Conservation (phyloP, 1,140 invertebrate genomes). For the Bradysia coprophila region DNA sequence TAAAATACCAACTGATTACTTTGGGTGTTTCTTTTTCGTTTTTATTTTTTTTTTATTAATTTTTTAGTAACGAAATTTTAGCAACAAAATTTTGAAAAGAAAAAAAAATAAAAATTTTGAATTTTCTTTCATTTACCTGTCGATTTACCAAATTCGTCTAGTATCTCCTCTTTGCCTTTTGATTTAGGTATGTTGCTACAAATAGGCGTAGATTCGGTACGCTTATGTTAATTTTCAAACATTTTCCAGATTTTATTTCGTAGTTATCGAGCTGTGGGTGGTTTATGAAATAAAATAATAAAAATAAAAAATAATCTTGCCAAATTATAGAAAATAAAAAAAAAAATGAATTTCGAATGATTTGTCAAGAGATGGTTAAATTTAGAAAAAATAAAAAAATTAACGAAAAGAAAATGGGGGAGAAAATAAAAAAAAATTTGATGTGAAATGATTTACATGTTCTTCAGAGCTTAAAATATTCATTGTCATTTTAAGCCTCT, state of each 20-base stretch:
- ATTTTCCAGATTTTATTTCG: conserved; percentile 98
- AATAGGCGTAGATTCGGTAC: conserved; percentile 99
- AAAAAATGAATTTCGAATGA: not conserved
- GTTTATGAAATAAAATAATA: conserved; percentile 30
- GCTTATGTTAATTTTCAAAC: conserved; percentile 99
- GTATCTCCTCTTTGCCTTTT: conserved; percentile 99
- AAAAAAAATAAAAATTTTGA: not conserved
- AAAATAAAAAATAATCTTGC: conserved; percentile 8
- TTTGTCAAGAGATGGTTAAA: not conserved
- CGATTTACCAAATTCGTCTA: conserved; percentile 99
- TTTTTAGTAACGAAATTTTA: no score
- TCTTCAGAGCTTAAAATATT: no score
- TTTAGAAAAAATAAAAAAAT: not conserved
- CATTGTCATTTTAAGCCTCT: no score
- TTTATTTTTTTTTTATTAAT: no score
- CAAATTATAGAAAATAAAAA: not conserved
- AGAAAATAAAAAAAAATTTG: conserved; percentile 2
- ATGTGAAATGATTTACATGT: no score
- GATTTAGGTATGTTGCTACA: conserved; percentile 99
- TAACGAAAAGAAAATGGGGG: not conserved
- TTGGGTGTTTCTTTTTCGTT: no score
- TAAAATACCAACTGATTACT: no score
- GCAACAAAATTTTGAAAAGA: not conserved
- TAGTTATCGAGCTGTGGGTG: conserved; percentile 97
- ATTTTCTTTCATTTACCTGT: conserved; percentile 36